Evolutionary conservation across 2,797 vertebrate species (phyloP), one percentile per base, ranked within the genome.

Genomic region (Margarornis squamiger): DNA sequence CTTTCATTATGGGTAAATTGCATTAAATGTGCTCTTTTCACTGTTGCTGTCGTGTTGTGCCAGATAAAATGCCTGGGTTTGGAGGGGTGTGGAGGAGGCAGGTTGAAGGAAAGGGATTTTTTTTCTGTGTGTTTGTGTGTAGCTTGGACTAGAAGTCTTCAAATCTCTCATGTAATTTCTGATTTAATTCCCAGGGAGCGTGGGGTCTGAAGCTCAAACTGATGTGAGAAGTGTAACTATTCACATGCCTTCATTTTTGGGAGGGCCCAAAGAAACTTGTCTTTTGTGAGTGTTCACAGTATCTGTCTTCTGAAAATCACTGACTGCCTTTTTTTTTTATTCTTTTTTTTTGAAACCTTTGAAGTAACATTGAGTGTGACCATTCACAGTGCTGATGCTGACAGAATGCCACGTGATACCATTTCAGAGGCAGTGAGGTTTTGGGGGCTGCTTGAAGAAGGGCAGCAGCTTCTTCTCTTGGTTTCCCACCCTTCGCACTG

Each of bases 141-240:
- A 32, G 19, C 84, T 92, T 71, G 34, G n/a, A 45, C 55, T 62
- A 39, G 55, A 91, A 87, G n/a, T 43, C 51, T 88, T 81, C 78
- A 16, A 51, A 49, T 82, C 48, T 84, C 20, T 86, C 29, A 7
- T 6, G 4, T 62, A 63, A 14, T 77, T 93, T 90, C 52, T 63
- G 32, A 73, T 84, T 90, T 74, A 41, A 75, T 81, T 82, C 32
- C 15, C 9, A 14, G 7, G 9, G 8, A 10, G 10, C 21, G 12
- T 58, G 41, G 24, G 38, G 20, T 34, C 61, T 32, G 26, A 46
- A 66, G 52, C 65, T 58, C 72, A 75, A 34, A 43, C 52, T 57
- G n/a, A 49, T 0, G 1, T 73, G 61, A 81, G 10, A 83, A 73
- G 13, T 58, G 36, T 87, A 76, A 79, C 34, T 80, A 16, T 63